These are phyloP conservation scores for Desmodus rotundus DNA, from an alignment of 2,113 vertebrate species.

Conservation along the genomic window DNA sequence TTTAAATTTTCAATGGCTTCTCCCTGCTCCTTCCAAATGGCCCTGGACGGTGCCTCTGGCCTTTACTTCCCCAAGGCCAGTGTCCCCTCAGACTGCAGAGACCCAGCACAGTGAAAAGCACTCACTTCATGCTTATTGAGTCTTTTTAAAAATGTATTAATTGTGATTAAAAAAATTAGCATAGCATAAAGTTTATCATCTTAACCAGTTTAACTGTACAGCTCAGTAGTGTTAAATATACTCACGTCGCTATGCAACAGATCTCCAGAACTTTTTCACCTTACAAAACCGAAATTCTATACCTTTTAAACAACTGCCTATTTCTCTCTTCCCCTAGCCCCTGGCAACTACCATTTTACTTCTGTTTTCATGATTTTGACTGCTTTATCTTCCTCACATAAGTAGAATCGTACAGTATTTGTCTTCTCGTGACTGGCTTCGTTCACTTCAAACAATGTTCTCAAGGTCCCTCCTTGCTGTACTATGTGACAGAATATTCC, in stretches of 20 bases:
- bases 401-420: background rate
- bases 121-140: background rate
- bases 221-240: background rate
- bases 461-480: background rate
- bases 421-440: background rate
- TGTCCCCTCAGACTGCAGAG: background rate
- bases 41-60: background rate
- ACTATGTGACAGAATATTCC: background rate
- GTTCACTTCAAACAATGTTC: background rate
- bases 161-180: background rate
- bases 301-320: background rate
- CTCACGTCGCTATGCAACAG: background rate
- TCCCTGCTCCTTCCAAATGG: background rate
- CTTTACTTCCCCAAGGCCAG: background rate
- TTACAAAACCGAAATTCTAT: background rate
- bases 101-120: background rate
- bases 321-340: background rate
- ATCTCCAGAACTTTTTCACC: background rate
- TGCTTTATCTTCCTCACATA: background rate
- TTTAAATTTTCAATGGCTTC: background rate
- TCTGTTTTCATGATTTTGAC: background rate
- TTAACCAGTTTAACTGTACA: background rate
- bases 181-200: background rate
- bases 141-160: background rate
- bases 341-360: background rate